Evolutionary conservation across 2,113 vertebrate species (phyloP).

Genomic region (Calypte anna): DNA sequence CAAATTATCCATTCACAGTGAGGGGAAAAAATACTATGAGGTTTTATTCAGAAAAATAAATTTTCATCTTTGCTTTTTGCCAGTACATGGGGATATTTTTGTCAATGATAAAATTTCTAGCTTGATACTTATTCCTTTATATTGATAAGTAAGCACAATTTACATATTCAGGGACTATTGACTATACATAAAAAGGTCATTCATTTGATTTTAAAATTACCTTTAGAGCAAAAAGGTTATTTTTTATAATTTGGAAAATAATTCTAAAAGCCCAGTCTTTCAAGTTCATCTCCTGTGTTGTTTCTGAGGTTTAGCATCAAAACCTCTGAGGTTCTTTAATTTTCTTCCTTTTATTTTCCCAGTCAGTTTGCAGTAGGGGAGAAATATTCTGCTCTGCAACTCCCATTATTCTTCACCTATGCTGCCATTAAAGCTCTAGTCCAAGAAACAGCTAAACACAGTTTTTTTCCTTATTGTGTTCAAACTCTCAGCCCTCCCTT

Average conservation of each 20-base stretch:
- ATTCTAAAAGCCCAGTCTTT: background rate
- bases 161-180: conserved; percentile 31
- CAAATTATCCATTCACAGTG: background rate
- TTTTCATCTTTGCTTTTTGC: background rate
- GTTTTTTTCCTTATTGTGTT: background rate
- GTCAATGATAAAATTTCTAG: background rate
- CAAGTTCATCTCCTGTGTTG: background rate
- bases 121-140: background rate
- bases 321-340: background rate
- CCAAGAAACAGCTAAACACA: conserved; percentile 28
- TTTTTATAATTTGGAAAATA: background rate
- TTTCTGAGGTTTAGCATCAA: background rate
- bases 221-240: background rate
- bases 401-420: conserved; percentile 26
- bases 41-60: background rate
- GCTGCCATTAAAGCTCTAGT: background rate
- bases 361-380: background rate
- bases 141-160: conserved; percentile 6
- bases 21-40: background rate
- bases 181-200: background rate
- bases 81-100: background rate
- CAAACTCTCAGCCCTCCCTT: background rate
- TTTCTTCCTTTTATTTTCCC: background rate
- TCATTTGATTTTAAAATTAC: background rate
- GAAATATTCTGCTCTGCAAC: background rate